Evolutionary conservation across 2,888 invertebrate species (phyloP).

Genomic region (Lamproptera curius): DNA sequence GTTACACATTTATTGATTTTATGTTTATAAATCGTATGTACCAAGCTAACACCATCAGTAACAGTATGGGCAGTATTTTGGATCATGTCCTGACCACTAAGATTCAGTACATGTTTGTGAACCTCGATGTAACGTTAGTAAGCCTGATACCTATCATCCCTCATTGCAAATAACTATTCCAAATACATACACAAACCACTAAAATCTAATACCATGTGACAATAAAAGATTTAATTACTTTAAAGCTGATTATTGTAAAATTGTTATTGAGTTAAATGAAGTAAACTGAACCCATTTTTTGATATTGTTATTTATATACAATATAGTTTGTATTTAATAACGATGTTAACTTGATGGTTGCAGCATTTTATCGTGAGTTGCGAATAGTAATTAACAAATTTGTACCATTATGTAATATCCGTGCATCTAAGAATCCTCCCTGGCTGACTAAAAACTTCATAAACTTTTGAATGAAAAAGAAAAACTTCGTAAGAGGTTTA

Average conservation of each 20-base stretch:
- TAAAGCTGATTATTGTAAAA: neutral
- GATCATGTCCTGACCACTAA: neutral
- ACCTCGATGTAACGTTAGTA: neutral
- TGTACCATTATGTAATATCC: neutral
- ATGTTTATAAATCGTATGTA: neutral
- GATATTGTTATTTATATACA: too few species aligned
- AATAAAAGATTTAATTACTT: neutral
- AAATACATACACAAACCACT: neutral
- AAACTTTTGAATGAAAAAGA: neutral
- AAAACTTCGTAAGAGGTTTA: neutral
- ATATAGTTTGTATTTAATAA: too few species aligned
- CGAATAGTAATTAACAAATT: neutral
- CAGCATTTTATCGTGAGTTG: neutral
- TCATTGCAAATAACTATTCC: neutral
- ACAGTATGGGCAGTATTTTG: neutral
- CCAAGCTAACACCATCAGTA: too few species aligned
- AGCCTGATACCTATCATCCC: neutral
- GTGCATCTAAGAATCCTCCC: neutral
- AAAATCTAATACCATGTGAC: neutral
- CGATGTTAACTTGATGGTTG: neutral
- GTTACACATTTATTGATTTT: neutral
- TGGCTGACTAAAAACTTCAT: neutral
- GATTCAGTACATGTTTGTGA: neutral
- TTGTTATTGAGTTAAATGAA: neutral
- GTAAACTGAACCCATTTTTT: too few species aligned